These are phyloP conservation scores for Camptogramma bilineatum DNA, from an alignment of 2,888 invertebrate species.

Conservation along the genomic window DNA sequence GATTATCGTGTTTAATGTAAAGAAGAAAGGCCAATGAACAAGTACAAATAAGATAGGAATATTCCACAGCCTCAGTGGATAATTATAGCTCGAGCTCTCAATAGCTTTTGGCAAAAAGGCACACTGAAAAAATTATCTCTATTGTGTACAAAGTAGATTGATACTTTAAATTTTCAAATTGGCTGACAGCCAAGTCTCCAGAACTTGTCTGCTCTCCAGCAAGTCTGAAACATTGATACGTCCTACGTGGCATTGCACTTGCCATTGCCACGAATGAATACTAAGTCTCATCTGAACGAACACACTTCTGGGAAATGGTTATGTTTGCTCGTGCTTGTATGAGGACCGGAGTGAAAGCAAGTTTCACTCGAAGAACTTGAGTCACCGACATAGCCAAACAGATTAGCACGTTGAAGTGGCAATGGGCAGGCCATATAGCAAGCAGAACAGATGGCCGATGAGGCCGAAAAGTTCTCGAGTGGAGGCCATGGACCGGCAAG, in stretches of 20 bases:
- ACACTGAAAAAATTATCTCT: not conserved
- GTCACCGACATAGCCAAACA: too few relatives aligned
- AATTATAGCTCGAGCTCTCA: not conserved
- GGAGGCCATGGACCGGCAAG: too few relatives aligned
- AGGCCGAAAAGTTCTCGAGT: too few relatives aligned
- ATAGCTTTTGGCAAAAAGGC: not conserved
- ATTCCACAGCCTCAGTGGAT: not conserved
- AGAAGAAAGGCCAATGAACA: not conserved
- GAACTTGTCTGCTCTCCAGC: conserved; percentile 21
- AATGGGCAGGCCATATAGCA: too few relatives aligned
- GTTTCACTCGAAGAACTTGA: not conserved
- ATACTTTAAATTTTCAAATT: conserved; percentile 12
- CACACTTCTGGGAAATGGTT: conserved; percentile 18
- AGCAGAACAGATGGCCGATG: too few relatives aligned
- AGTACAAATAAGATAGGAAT: not conserved
- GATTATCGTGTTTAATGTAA: not conserved
- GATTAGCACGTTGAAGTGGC: too few relatives aligned
- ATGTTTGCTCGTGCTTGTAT: conserved; percentile 18
- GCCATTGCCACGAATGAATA: conserved; percentile 24
- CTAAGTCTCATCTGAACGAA: conserved; percentile 14
- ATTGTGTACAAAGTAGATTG: not conserved
- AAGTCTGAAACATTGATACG: conserved; percentile 30
- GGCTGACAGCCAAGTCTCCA: conserved; percentile 24
- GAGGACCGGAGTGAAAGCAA: conserved; percentile 8
- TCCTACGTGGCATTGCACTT: conserved; percentile 29